Conservation (phyloP, 1,140 invertebrate species). For the Drosophila ironensis region DNA sequence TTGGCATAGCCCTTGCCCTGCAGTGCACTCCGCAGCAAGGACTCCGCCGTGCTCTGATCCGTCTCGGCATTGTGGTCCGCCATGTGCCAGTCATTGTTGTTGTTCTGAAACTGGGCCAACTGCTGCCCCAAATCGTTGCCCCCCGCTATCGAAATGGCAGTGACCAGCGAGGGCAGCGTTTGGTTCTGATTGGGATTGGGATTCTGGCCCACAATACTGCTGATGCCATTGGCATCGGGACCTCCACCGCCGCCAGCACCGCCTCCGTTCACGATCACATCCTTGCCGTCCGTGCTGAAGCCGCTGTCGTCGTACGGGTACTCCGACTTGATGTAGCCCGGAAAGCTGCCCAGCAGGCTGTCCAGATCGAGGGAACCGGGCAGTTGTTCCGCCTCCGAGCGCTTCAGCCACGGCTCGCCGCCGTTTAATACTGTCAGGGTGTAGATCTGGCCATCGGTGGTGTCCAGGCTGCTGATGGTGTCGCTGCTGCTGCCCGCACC, state of each 20-base stretch:
- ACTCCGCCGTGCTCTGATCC: conserved; percentile 86
- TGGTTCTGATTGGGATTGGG: conserved; percentile 34
- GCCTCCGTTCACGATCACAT: conserved; percentile 72
- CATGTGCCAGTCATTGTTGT: conserved; percentile 91
- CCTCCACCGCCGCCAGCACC: conserved; percentile 23
- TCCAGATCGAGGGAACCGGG: conserved; percentile 85
- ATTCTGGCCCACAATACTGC: conserved; percentile 39
- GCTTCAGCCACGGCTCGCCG: conserved; percentile 83
- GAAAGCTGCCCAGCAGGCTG: conserved; percentile 85
- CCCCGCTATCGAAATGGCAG: conserved; percentile 82
- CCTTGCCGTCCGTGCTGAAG: conserved; percentile 86
- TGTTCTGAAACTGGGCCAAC: conserved; percentile 85
- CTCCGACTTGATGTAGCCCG: conserved; percentile 85
- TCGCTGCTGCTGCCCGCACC: conserved; percentile 63
- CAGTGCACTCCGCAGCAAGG: conserved; percentile 89
- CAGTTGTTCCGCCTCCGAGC: conserved; percentile 83
- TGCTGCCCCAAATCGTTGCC: conserved; percentile 78
- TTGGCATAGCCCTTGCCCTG: conserved; percentile 86
- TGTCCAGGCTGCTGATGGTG: conserved; percentile 73
- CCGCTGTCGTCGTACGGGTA: conserved; percentile 88
- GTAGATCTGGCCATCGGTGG: conserved; percentile 85
- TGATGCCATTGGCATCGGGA: conserved; percentile 54
- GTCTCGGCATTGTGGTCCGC: conserved; percentile 87
- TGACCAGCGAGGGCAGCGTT: conserved; percentile 74
- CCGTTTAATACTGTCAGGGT: conserved; percentile 86